Conservation (phyloP, 2,113 vertebrate species). For the Mormyrus lacerda region DNA sequence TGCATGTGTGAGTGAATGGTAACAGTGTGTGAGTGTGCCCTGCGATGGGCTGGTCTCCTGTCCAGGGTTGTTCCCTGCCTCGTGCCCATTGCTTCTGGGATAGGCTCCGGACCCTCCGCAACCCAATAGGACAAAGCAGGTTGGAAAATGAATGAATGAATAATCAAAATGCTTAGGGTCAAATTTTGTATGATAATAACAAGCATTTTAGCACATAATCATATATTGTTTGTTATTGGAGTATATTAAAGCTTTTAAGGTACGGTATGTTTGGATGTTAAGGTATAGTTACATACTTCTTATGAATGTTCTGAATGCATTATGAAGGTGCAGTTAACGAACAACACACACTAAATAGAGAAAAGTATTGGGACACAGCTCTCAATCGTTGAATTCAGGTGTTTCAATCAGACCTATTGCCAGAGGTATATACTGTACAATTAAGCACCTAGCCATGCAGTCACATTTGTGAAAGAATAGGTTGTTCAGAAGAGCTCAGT, state of each 20-base stretch:
- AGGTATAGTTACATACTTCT: background rate
- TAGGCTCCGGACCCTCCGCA: too few species aligned
- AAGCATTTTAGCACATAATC: background rate
- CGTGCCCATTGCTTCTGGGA: too few species aligned
- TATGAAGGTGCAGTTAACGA: background rate
- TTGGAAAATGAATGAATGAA: too few species aligned
- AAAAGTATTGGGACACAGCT: background rate
- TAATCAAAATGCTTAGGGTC: background rate
- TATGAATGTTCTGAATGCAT: background rate
- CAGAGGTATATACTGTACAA: background rate
- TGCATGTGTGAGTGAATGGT: too few species aligned
- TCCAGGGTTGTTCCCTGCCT: too few species aligned
- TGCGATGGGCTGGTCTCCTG: too few species aligned
- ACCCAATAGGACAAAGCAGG: too few species aligned
- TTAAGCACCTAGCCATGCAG: background rate
- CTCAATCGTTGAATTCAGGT: background rate
- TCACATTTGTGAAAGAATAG: background rate
- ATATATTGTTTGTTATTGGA: background rate
- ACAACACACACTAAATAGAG: background rate
- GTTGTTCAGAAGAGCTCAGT: background rate
- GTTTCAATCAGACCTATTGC: background rate
- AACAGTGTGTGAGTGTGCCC: too few species aligned
- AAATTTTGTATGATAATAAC: background rate
- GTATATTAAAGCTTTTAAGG: background rate
- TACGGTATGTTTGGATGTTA: background rate